Base-by-base conservation (phyloP, 1,140 invertebrate genomes). In the Eriocheir sinensis region DNA sequence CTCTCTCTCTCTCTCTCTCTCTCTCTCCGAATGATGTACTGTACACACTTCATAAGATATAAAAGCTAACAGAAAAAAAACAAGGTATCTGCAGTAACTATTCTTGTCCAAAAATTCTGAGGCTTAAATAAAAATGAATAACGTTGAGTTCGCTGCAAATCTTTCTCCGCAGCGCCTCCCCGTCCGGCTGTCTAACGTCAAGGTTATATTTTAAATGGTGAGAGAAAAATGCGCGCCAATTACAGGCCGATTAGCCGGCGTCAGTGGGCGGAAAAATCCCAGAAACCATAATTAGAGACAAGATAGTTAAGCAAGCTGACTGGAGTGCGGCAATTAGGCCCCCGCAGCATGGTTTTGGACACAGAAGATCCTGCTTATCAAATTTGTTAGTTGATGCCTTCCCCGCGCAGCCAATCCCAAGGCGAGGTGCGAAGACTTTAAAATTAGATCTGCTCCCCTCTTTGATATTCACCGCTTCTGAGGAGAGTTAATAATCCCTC, bases 401-500 rank as follows among this genome's bases (percentile, higher is more conserved):
- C 27, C 60, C 27, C n/a, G 60, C 17, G n/a, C 60, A 12, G n/a
- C 60, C 27, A 21, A 21, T 4, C n/a, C 60, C n/a, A n/a, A 21
- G 0, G 2, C 1, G 21, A 72, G 60, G 60, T 72, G 60, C 60
- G 60, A 72, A 72, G 60, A 72, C 27, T 72, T 72, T 72, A 72
- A n/a, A 72, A n/a, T n/a, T n/a, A 72, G 60, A 72, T n/a, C 60
- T 72, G 8, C n/a, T 72, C 6, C n/a, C 6, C n/a, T 21, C 60
- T 72, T 72, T 72, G 60, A 72, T n/a, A 72, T 72, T 72, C 60
- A 72, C 60, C 60, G 60, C 60, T 72, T 72, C 60, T 72, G 60
- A n/a, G 60, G 60, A 72, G n/a, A 21, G 60, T 21, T 72, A 72
- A 72, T 72, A n/a, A n/a, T n/a, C n/a, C n/a, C n/a, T 72, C 21